Evolutionary conservation across 2,797 vertebrate species (phyloP).

Genomic region (Microctenopoma stevenorrisi): DNA sequence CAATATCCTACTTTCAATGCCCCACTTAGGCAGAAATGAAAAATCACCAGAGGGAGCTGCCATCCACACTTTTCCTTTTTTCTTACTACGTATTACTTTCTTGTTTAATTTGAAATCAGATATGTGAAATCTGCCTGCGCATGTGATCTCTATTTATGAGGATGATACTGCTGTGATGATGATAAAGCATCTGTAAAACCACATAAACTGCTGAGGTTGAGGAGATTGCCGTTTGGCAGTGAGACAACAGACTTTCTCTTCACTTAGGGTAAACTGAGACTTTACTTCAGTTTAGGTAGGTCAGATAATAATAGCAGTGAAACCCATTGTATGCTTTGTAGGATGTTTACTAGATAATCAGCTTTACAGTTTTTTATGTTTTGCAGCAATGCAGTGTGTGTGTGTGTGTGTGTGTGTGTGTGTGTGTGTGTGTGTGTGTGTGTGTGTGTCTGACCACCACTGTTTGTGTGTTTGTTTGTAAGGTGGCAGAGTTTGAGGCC

Average conservation of each 20-base stretch:
- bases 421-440: no score
- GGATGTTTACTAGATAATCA: no score
- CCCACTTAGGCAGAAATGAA: constrained; percentile 85
- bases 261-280: not conserved
- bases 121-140: constrained; percentile 75
- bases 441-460: no score
- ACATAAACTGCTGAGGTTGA: no score
- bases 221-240: not conserved
- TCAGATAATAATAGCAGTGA: no score
- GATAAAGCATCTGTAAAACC: no score
- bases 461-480: constrained; percentile 24
- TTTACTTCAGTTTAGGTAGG: no score
- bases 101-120: constrained; percentile 39
- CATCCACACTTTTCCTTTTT: constrained; percentile 56
- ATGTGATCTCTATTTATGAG: constrained; percentile 23
- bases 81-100: constrained; percentile 4
- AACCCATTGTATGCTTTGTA: not conserved
- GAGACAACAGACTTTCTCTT: not conserved
- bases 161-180: constrained; percentile 22
- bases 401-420: no score
- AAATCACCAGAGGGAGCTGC: constrained; percentile 84
- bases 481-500: constrained; percentile 93
- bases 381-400: no score
- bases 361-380: no score
- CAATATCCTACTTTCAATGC: constrained; percentile 86